Percentiles rank a stretch among this genome's conserved stretches.
phyloP scores from a whole-genome alignment of 2,888 invertebrate species.

The Tipula confusa region DNA sequence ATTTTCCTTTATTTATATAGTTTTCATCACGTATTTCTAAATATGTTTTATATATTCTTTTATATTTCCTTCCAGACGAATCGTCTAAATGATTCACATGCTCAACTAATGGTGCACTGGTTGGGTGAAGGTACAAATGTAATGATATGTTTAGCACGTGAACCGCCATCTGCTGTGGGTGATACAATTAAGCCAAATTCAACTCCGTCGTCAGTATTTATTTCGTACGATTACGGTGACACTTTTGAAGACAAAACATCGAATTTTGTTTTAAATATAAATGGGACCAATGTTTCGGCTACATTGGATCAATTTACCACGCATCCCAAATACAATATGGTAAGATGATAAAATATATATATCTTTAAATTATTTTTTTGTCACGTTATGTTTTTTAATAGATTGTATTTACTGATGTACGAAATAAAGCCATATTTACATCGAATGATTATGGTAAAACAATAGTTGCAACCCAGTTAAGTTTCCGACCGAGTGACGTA shows the following conservation, averaged over 20 bases:
- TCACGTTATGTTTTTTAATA: constrained; percentile 50
- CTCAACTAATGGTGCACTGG: constrained; percentile 89
- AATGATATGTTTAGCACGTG: constrained; percentile 78
- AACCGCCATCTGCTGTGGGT: constrained; percentile 54
- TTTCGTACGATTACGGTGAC: constrained; percentile 83
- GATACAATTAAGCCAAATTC: constrained; percentile 56
- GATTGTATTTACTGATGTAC: constrained; percentile 81
- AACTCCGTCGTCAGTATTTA: constrained; percentile 65
- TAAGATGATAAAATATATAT: constrained; percentile 54
- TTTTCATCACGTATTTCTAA: too few species aligned
- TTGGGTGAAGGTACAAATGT: constrained; percentile 82
- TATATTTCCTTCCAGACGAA: constrained; percentile 58
- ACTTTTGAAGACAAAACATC: constrained; percentile 71
- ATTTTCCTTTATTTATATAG: too few species aligned
- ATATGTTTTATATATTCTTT: neutral
- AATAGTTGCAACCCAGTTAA: constrained; percentile 60
- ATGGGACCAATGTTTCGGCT: constrained; percentile 56
- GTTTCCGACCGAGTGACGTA: constrained; percentile 74
- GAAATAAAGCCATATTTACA: constrained; percentile 69
- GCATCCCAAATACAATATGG: constrained; percentile 74
- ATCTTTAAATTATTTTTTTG: too few species aligned
- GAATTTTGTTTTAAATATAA: constrained; percentile 57
- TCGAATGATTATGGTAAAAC: constrained; percentile 68
- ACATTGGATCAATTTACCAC: constrained; percentile 79
- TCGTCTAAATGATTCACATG: constrained; percentile 77